These are phyloP conservation scores for Merodon equestris DNA, from an alignment of 2,888 invertebrate genomes.

Conservation along the genomic window DNA sequence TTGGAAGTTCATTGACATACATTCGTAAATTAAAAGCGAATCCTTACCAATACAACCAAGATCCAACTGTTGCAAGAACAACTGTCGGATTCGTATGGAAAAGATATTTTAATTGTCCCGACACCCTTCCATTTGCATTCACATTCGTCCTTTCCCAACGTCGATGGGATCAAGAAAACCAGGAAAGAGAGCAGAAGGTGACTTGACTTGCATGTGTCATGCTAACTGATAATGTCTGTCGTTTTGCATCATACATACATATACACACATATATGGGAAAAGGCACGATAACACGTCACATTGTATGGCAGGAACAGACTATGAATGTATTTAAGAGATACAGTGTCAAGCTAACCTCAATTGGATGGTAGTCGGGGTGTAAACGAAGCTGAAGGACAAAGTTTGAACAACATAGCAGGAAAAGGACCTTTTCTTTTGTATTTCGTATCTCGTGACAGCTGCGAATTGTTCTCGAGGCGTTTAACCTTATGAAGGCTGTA, in stretches of 20 bases:
- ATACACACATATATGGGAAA: not conserved
- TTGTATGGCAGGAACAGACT: no score
- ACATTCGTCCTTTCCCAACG: not conserved
- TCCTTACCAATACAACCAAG: constrained; percentile 10
- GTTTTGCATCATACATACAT: constrained; percentile 30
- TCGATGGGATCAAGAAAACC: no score
- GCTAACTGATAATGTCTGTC: constrained; percentile 42
- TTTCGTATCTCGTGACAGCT: no score
- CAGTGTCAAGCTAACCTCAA: constrained; percentile 42
- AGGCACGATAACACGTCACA: not conserved
- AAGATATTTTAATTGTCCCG: constrained; percentile 48
- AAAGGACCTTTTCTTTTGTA: no score
- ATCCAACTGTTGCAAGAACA: constrained; percentile 51
- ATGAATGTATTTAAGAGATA: not conserved
- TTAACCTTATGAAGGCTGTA: no score
- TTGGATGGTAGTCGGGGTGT: constrained; percentile 13
- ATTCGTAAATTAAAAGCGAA: constrained; percentile 52
- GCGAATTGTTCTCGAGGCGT: no score
- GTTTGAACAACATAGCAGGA: no score
- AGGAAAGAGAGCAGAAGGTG: no score
- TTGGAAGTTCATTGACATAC: constrained; percentile 57
- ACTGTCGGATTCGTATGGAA: constrained; percentile 3
- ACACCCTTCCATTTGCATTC: no score
- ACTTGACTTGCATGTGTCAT: no score
- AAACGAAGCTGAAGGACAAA: no score